Conservation (phyloP, 2,113 vertebrate genomes). For the Heptranchias perlo region DNA sequence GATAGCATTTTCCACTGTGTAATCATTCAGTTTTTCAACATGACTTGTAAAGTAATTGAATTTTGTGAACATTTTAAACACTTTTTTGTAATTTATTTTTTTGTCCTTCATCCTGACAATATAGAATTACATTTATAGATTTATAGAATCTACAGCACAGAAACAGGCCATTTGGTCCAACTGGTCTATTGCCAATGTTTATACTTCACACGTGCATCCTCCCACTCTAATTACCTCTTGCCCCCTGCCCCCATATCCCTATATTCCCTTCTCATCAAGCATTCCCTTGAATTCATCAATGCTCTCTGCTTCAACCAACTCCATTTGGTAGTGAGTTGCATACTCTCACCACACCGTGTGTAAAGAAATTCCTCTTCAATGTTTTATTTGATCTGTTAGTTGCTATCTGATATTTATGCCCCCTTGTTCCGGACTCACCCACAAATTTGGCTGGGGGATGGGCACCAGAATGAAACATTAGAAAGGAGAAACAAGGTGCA, state of each 20-base stretch:
- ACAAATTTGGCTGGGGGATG: too few relatives aligned
- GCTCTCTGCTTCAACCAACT: not conserved
- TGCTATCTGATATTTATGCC: not conserved
- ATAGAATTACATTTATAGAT: not conserved
- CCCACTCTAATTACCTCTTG: not conserved
- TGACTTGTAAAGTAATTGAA: not conserved
- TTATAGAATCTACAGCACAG: not conserved
- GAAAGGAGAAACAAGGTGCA: too few relatives aligned
- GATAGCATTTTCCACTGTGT: not conserved
- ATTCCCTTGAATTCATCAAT: not conserved
- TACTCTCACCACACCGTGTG: too few relatives aligned
- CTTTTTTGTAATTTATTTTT: not conserved
- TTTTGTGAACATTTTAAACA: not conserved
- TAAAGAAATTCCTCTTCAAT: not conserved
- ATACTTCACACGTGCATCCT: not conserved
- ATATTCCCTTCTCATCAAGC: not conserved
- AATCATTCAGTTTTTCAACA: not conserved
- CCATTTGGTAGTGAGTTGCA: not conserved
- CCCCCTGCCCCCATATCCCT: not conserved
- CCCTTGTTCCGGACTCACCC: not conserved
- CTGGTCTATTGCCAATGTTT: not conserved
- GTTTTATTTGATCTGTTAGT: not conserved
- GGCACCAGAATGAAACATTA: too few relatives aligned
- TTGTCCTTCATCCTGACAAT: not conserved
- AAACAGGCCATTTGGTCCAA: not conserved